These are phyloP conservation scores for Acanthaster planci DNA, from an alignment of 35 echinoderm and acorn worm species.

Conservation along the genomic window DNA sequence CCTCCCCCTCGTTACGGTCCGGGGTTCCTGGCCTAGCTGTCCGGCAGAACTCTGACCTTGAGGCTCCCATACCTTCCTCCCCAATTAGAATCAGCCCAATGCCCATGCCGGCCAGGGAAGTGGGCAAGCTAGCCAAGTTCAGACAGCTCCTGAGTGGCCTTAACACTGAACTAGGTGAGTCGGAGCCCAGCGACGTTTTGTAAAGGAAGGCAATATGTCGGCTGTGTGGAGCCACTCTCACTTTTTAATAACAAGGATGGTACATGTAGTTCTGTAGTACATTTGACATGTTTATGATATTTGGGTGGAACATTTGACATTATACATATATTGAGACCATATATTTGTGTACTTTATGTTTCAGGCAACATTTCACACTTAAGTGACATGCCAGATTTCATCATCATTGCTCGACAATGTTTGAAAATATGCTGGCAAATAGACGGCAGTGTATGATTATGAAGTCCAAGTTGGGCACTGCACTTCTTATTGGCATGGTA, in stretches of 20 bases:
- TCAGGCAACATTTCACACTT: too few species aligned
- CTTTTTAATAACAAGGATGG: too few species aligned
- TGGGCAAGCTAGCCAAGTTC: conserved; percentile 73
- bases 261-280: not conserved
- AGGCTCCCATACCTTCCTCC: conserved; percentile 73
- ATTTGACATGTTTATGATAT: not conserved
- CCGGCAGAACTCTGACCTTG: conserved; percentile 2
- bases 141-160: conserved; percentile 68
- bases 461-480: too few species aligned
- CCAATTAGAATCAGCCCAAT: conserved; percentile 56
- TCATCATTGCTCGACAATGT: too few species aligned
- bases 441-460: too few species aligned
- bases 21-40: not conserved
- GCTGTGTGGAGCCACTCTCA: not conserved
- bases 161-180: conserved; percentile 94
- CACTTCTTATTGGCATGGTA: too few species aligned
- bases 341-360: too few species aligned
- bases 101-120: conserved; percentile 57
- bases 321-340: too few species aligned
- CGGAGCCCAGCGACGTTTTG: not conserved
- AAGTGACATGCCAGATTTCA: too few species aligned
- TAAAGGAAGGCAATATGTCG: not conserved
- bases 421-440: too few species aligned
- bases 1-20: not conserved
- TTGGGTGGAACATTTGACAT: not conserved